These are phyloP conservation scores for Vanessa cardui DNA, from an alignment of 2,888 invertebrate genomes.

Conservation along the genomic window DNA sequence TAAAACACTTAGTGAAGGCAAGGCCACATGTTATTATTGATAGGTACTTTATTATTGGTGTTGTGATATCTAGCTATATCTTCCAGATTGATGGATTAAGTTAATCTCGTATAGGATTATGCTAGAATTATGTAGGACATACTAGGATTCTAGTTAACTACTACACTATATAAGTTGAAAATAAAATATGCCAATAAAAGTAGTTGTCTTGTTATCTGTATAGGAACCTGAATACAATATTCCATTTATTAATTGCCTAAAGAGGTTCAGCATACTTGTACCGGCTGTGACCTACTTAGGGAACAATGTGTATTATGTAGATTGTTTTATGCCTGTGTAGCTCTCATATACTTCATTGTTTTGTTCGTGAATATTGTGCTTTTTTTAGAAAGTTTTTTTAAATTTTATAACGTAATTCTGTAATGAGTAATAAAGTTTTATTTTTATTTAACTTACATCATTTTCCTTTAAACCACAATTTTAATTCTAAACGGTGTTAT, in stretches of 20 bases:
- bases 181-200: not conserved
- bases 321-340: conserved; percentile 14
- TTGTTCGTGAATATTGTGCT: not conserved
- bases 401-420: not conserved
- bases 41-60: too few species aligned
- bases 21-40: too few species aligned
- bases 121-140: too few species aligned
- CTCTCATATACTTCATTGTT: conserved; percentile 3
- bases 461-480: too few species aligned
- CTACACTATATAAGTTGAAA: not conserved
- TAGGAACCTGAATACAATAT: conserved; percentile 15
- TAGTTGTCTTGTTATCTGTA: conserved; percentile 11
- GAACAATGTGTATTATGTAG: conserved; percentile 26
- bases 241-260: conserved; percentile 9
- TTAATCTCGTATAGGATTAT: too few species aligned
- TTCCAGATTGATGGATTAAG: too few species aligned
- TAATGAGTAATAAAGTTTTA: not conserved
- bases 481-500: too few species aligned
- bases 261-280: not conserved
- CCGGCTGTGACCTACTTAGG: conserved; percentile 26
- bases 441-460: not conserved
- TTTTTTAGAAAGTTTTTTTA: not conserved
- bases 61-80: too few species aligned
- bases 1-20: too few species aligned
- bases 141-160: too few species aligned